phyloP scores from a whole-genome alignment of 2,113 vertebrate genomes.

The Scalopus aquaticus region DNA sequence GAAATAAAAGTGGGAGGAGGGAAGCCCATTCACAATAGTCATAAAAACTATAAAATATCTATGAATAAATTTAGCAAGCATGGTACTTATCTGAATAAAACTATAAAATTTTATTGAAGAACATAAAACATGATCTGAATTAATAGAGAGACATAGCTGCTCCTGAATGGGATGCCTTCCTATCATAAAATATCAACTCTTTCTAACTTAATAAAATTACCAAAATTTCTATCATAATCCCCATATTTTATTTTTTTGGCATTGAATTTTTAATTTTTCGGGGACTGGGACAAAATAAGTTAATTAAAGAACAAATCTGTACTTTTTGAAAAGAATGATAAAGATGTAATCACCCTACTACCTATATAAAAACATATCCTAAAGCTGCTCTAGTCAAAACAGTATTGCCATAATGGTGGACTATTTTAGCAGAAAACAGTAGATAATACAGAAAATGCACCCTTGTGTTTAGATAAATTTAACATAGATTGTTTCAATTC shows the following conservation, averaged over 20 bases:
- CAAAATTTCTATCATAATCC: slow-evolving; percentile 28
- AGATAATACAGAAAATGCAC: not conserved
- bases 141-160: slow-evolving; percentile 61
- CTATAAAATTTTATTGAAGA: slow-evolving; percentile 75
- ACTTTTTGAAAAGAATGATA: not conserved
- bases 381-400: slow-evolving; percentile 25
- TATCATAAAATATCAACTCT: slow-evolving; percentile 39
- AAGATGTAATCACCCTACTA: not conserved
- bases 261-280: not conserved
- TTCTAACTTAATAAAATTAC: slow-evolving; percentile 27
- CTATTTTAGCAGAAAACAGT: not conserved
- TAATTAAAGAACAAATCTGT: not conserved
- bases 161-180: slow-evolving; percentile 32
- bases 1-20: slow-evolving; percentile 48
- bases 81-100: slow-evolving; percentile 69
- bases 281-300: not conserved
- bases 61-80: slow-evolving; percentile 77
- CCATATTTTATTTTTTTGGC: not conserved
- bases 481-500: not conserved
- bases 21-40: slow-evolving; percentile 71
- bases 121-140: slow-evolving; percentile 76
- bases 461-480: not conserved
- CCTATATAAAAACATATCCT: not conserved
- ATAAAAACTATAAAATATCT: slow-evolving; percentile 73
- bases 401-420: not conserved